Percentiles rank a stretch among this genome's conserved stretches.
phyloP scores from a whole-genome alignment of 2,888 invertebrate species.

The Lymantria dispar region DNA sequence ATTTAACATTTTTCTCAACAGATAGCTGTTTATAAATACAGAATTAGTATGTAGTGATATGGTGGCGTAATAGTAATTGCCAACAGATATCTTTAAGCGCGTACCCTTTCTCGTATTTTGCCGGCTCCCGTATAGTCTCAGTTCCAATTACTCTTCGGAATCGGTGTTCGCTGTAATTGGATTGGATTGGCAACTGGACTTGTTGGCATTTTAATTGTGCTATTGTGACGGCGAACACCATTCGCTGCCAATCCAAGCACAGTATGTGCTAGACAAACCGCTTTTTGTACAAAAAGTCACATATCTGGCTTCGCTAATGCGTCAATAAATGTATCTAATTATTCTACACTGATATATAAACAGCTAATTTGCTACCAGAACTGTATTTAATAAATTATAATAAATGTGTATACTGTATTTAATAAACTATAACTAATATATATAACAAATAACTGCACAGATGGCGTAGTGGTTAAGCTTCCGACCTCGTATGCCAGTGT shows the following conservation, averaged over 20 bases:
- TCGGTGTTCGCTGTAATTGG: slow-evolving; percentile 81
- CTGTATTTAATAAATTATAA: too few species aligned
- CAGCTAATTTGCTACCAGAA: too few species aligned
- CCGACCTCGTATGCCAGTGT: too few species aligned
- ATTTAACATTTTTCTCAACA: too few species aligned
- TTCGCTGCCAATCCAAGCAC: slow-evolving; percentile 56
- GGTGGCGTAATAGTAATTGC: slow-evolving; percentile 42
- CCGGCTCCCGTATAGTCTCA: slow-evolving; percentile 63
- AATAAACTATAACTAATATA: too few species aligned
- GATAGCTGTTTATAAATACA: too few species aligned
- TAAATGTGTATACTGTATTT: too few species aligned
- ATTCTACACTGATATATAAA: too few species aligned
- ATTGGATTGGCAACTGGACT: slow-evolving; percentile 79
- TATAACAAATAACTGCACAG: too few species aligned
- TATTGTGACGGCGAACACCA: slow-evolving; percentile 77
- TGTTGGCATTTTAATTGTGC: slow-evolving; percentile 83
- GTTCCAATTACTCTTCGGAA: slow-evolving; percentile 80
- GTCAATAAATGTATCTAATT: slow-evolving; percentile 9
- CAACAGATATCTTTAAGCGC: slow-evolving; percentile 42
- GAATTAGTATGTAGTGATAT: too few species aligned
- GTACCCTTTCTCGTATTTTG: slow-evolving; percentile 61
- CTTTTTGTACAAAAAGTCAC: slow-evolving; percentile 58
- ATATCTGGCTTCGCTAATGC: slow-evolving; percentile 40
- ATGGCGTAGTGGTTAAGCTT: too few species aligned
- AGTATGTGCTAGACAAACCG: slow-evolving; percentile 64